Conservation (phyloP, 92 coral and sea anemone species). For the Hydrozoanthus gracilis region DNA sequence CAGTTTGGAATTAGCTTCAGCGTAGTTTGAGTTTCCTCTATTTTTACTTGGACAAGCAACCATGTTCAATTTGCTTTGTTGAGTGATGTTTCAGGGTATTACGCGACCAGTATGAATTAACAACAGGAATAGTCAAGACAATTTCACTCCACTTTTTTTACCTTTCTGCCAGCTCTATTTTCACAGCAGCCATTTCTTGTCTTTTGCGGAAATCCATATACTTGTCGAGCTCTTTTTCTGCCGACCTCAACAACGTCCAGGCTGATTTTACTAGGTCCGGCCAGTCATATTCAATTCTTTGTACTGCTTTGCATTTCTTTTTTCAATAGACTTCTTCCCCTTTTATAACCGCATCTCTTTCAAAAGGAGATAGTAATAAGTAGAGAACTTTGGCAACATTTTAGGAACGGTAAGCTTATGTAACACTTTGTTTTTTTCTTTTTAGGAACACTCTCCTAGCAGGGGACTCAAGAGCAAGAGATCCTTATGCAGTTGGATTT, state of each 20-base stretch:
- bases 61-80: neutral
- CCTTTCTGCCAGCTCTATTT: neutral
- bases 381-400: no score
- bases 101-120: neutral
- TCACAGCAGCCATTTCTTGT: neutral
- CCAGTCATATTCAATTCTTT: no score
- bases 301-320: no score
- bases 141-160: neutral
- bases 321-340: no score
- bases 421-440: neutral
- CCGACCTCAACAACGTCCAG: no score
- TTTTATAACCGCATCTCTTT: no score
- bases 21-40: neutral
- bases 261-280: no score
- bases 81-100: neutral
- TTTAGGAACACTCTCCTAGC: conserved; percentile 81
- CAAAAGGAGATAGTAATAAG: no score
- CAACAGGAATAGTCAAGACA: neutral
- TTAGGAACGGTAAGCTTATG: no score
- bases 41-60: neutral
- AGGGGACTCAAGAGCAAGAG: conserved; percentile 64
- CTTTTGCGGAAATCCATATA: neutral
- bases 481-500: conserved; percentile 71
- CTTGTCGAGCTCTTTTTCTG: no score
- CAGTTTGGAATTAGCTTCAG: neutral